Base-by-base conservation (phyloP, 2,888 invertebrate species). In the Unio delphinus region DNA sequence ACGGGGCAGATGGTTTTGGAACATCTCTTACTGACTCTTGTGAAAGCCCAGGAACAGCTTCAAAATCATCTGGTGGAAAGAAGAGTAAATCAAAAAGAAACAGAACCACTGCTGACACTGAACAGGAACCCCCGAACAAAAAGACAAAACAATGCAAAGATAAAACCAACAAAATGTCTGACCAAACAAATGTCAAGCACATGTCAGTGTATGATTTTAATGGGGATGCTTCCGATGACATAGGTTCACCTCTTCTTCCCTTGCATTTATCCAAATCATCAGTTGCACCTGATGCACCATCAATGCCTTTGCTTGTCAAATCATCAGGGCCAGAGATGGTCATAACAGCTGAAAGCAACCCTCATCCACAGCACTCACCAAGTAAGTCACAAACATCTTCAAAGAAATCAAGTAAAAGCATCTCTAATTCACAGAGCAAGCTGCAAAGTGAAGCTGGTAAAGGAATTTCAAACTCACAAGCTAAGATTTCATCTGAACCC, bases 151-250 rank as follows among this genome's bases (percentile, higher is more conserved):
- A 78, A 11, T 66, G 62, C 15, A 80, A 79, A 68, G 78, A 76
- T 17, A 64, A 68, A n/a, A 66, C 28, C 62, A 54, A 65, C 55
- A 75, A 74, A 64, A 55, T 34, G 64, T 63, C 55, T 54, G 28
- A 55, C 26, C 45, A 64, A 54, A 62, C 65, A 59, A 70, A 75
- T 23, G 66, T 70, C 34, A 65, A 73, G 26, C 72, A 73, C 67
- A 77, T 77, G 75, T 84, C 84, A 62, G 81, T 84, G 60, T 84
- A 83, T 68, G 84, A 84, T 65, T 84, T 84, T 76, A 80, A 84
- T 55, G 84, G 79, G 64, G 79, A 80, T 61, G 72, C 71, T 57
- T 76, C 77, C 11, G 80, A 77, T 28, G 81, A 81, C 62, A 74
- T 78, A 61, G 79, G 80, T 28, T 75, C 81, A 62, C 78, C 74